phyloP scores from a whole-genome alignment of 1,140 invertebrate genomes.

The Copidosoma floridanum region DNA sequence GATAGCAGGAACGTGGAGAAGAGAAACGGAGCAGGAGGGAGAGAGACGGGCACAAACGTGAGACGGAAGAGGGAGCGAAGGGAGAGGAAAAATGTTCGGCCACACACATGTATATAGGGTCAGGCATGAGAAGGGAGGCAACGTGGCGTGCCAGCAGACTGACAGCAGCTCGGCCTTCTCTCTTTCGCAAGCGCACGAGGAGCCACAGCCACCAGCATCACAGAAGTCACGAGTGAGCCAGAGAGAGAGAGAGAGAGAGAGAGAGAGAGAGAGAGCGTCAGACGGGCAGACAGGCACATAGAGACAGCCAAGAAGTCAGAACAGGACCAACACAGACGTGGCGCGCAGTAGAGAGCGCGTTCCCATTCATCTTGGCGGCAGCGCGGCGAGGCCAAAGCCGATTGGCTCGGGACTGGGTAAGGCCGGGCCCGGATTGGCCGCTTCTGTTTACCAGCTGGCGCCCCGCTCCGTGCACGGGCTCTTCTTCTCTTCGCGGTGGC shows the following conservation, averaged over 20 bases:
- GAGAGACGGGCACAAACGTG: background rate
- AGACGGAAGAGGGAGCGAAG: background rate
- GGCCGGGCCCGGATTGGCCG: conserved; percentile 45
- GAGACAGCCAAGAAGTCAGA: conserved; percentile 23
- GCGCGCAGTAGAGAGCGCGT: conserved; percentile 32
- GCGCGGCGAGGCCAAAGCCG: conserved; percentile 44
- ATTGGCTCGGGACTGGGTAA: conserved; percentile 19
- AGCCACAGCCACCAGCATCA: background rate
- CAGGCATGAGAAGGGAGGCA: conserved; percentile 17
- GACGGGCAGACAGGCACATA: background rate
- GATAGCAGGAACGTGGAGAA: conserved; percentile 7
- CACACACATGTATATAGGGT: background rate
- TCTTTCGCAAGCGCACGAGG: background rate
- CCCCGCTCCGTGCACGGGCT: conserved; percentile 38
- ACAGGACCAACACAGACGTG: conserved; percentile 24
- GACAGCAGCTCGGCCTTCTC: background rate
- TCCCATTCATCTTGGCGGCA: conserved; percentile 58
- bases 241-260: conserved; percentile 21
- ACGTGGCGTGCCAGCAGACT: conserved; percentile 27
- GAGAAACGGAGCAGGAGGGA: background rate
- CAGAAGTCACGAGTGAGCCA: conserved; percentile 2
- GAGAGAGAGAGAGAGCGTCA: conserved; percentile 6
- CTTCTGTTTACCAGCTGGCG: conserved; percentile 57
- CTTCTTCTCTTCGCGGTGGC: conserved; percentile 17
- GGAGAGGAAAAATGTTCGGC: background rate